Evolutionary conservation across 2,888 invertebrate genomes (phyloP).

Genomic region (Cheilosia impressa): DNA sequence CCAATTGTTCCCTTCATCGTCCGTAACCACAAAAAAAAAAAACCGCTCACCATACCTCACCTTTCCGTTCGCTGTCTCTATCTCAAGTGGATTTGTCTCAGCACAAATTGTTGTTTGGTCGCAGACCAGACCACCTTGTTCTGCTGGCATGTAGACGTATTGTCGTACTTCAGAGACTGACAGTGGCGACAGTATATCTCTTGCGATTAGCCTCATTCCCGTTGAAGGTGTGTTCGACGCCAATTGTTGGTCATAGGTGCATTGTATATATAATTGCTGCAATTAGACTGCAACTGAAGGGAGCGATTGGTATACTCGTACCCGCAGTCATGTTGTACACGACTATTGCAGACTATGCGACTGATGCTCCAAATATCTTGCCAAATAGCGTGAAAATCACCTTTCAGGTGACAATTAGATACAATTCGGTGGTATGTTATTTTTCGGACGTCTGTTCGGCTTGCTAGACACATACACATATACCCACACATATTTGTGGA

Average conservation of each 20-base stretch:
- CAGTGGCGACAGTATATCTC: constrained; percentile 71
- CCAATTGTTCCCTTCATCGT: constrained; percentile 12
- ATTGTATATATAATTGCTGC: constrained; percentile 26
- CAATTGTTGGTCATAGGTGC: constrained; percentile 59
- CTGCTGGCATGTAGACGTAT: constrained; percentile 68
- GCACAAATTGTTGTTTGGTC: constrained; percentile 14
- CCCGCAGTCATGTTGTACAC: constrained; percentile 36
- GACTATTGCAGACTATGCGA: constrained; percentile 47
- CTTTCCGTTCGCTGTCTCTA: constrained; percentile 23
- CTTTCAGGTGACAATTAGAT: constrained; percentile 77
- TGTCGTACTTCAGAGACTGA: constrained; percentile 62
- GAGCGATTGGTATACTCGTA: constrained; percentile 5
- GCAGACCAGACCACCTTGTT: constrained; percentile 60
- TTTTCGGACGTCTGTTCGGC: not conserved
- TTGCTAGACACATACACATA: not conserved
- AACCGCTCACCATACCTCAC: constrained; percentile 37
- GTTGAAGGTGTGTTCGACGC: constrained; percentile 67
- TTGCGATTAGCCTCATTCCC: constrained; percentile 69
- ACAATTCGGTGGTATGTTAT: constrained; percentile 34
- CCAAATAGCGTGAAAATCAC: constrained; percentile 78
- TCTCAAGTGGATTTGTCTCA: constrained; percentile 21
- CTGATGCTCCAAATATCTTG: constrained; percentile 68
- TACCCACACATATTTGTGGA: not conserved
- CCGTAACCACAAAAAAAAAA: constrained; percentile 9
- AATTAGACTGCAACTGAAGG: constrained; percentile 48